These are phyloP conservation scores for Phanerotoma sp. DNA, from an alignment of 2,888 invertebrate genomes.

Conservation along the genomic window DNA sequence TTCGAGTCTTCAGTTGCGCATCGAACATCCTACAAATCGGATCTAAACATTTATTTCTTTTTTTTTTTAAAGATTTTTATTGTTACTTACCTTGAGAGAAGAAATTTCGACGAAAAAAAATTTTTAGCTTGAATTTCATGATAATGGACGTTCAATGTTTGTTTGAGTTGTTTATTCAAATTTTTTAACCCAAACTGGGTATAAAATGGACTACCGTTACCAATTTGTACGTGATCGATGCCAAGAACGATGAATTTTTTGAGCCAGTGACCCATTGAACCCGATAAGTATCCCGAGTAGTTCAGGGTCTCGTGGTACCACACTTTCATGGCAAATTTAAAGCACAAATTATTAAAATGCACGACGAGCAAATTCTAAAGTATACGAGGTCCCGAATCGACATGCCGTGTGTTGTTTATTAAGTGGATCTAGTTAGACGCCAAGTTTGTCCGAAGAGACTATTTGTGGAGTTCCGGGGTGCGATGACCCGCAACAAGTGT, in stretches of 20 bases:
- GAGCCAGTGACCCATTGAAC: slow-evolving; percentile 51
- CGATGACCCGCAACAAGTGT: slow-evolving; percentile 26
- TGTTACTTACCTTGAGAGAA: background rate
- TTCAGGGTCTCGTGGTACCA: slow-evolving; percentile 42
- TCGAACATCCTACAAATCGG: slow-evolving; percentile 50
- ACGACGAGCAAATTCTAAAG: slow-evolving; percentile 20
- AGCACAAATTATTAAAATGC: slow-evolving; percentile 34
- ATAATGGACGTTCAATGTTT: background rate
- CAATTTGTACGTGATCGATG: slow-evolving; percentile 35
- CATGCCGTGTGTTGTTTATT: slow-evolving; percentile 31
- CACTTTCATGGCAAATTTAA: slow-evolving; percentile 36
- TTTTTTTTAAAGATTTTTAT: background rate
- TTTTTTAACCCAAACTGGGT: background rate
- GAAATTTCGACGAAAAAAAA: too few species aligned
- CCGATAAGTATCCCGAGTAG: slow-evolving; percentile 40
- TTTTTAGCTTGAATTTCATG: too few species aligned
- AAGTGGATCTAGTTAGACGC: slow-evolving; percentile 22
- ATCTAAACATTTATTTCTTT: slow-evolving; percentile 24
- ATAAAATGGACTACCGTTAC: slow-evolving; percentile 36
- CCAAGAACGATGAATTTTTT: slow-evolving; percentile 25
- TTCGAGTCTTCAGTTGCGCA: slow-evolving; percentile 48
- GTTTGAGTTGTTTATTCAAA: background rate
- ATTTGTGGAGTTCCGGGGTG: slow-evolving; percentile 15
- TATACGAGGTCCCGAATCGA: slow-evolving; percentile 18
- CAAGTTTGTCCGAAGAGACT: slow-evolving; percentile 15